These are phyloP conservation scores for Dasysyrphus albostriatus DNA, from an alignment of 2,888 invertebrate genomes.

Conservation along the genomic window DNA sequence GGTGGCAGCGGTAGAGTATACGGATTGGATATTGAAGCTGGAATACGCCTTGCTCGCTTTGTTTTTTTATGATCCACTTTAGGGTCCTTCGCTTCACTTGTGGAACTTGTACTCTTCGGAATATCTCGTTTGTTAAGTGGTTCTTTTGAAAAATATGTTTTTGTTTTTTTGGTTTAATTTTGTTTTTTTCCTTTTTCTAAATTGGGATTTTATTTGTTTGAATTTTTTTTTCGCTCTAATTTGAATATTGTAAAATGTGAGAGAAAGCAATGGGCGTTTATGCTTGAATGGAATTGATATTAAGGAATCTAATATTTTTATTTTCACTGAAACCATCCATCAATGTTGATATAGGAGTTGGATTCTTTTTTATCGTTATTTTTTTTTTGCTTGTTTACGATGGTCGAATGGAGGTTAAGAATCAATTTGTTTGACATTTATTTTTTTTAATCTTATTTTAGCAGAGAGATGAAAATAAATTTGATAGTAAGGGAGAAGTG, in stretches of 20 bases:
- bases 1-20: neutral
- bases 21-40: constrained; percentile 2
- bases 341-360: constrained; percentile 27
- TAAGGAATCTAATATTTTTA: constrained; percentile 40
- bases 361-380: neutral
- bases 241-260: constrained; percentile 46
- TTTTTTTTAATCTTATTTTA: constrained; percentile 11
- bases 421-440: constrained; percentile 31
- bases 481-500: neutral
- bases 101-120: constrained; percentile 50
- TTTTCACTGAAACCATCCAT: constrained; percentile 35
- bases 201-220: constrained; percentile 38
- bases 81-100: constrained; percentile 53
- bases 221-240: constrained; percentile 11
- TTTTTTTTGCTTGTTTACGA: neutral
- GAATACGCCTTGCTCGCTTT: constrained; percentile 32
- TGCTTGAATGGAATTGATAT: constrained; percentile 36
- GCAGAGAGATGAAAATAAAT: neutral
- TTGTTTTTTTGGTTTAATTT: constrained; percentile 6
- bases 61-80: constrained; percentile 59
- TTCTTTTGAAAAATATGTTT: constrained; percentile 63
- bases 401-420: constrained; percentile 23
- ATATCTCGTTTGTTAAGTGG: constrained; percentile 65
- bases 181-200: constrained; percentile 21
- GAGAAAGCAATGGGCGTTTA: constrained; percentile 27